Evolutionary conservation across 2,888 invertebrate genomes (phyloP), one percentile per base, ranked within the genome.

Genomic region (Chouioia cunea): DNA sequence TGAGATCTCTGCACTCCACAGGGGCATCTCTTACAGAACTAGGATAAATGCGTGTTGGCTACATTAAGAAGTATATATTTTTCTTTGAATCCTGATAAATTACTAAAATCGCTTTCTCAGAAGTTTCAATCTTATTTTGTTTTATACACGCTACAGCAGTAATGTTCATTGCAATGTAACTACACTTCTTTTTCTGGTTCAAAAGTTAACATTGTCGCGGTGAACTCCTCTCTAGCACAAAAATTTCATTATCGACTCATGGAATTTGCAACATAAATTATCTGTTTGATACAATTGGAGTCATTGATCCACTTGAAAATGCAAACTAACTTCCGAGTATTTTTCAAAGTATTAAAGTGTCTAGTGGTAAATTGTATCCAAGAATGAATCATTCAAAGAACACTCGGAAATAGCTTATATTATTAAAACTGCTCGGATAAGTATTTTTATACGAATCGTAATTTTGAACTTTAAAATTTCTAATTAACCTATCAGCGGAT

Each of bases 1-100:
- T 79, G 79, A 81, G 77, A 81, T 76, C 76, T 78, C 78, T 77
- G 77, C 76, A 76, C 78, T 77, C 75, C 77, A 78, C 77, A 76
- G 76, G 76, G 76, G 74, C 77, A 78, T 76, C 74, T 76, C 76
- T 76, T 79, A 77, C 76, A 78, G 75, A 70, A 74, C 80, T 80
- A 79, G 74, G 70, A 78, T 79, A 78, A 77, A 77, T 79, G 78
- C 76, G 71, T 77, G 77, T 77, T 73, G 74, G 76, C 77, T 79
- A 80, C 73, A 73, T 72, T 74, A 68, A 76, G 72, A 77, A 76
- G 72, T 73, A 76, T 74, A 76, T 78, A 56, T 58, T 57, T 57
- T 18, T 57, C 12, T 57, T 77, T 75, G 77, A 76, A 75, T 73
- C 75, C 79, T 79, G 74, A 74, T 74, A 78, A 78, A 76, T 80